Percentiles rank a stretch among this genome's conserved stretches.
phyloP scores from a whole-genome alignment of 2,888 invertebrate genomes.

The Oscheius sp. region DNA sequence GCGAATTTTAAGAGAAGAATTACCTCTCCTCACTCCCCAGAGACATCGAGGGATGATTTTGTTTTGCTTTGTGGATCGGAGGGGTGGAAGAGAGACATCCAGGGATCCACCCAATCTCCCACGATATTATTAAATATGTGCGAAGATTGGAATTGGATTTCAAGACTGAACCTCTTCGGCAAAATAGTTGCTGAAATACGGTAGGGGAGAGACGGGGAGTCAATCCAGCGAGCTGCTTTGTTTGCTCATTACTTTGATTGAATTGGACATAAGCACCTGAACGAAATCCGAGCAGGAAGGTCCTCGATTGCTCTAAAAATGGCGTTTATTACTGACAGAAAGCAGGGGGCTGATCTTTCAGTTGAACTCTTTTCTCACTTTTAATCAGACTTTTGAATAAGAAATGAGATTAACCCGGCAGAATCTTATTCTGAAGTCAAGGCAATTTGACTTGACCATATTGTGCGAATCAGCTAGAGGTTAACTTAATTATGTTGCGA shows the following conservation, averaged over 20 bases:
- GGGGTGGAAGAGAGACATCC: too few species aligned
- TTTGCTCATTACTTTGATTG: slow-evolving; percentile 59
- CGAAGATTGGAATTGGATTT: slow-evolving; percentile 38
- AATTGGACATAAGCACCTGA: slow-evolving; percentile 36
- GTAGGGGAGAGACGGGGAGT: not conserved
- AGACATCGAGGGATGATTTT: too few species aligned
- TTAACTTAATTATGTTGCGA: slow-evolving; percentile 18
- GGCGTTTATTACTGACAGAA: not conserved
- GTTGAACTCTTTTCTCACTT: not conserved
- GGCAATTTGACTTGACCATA: slow-evolving; percentile 10
- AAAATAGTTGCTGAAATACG: not conserved
- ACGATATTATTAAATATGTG: slow-evolving; percentile 35
- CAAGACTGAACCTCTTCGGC: not conserved
- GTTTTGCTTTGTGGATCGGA: too few species aligned
- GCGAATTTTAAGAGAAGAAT: slow-evolving; percentile 23
- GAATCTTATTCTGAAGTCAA: too few species aligned
- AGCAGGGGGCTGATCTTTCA: not conserved
- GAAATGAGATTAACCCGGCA: not conserved
- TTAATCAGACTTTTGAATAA: not conserved
- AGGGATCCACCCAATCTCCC: too few species aligned
- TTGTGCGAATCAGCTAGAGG: slow-evolving; percentile 13
- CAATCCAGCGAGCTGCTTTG: slow-evolving; percentile 26
- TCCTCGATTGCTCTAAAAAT: not conserved
- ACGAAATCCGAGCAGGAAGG: slow-evolving; percentile 27
- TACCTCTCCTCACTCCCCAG: slow-evolving; percentile 6